Conservation (phyloP, 2,888 invertebrate species). For the Chouioia cunea region DNA sequence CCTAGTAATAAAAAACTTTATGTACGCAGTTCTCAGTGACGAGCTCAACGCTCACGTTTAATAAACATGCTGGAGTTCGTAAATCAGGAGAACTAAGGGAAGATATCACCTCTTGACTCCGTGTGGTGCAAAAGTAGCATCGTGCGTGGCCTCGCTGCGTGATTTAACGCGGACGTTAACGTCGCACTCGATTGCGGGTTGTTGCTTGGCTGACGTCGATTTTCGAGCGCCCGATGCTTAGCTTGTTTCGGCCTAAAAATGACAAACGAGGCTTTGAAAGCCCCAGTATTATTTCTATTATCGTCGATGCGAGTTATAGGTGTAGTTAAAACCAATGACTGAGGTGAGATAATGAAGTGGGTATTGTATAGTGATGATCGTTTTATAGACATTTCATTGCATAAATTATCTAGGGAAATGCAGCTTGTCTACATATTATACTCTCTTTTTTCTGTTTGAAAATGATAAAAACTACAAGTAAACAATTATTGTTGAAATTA, state of each 20-base stretch:
- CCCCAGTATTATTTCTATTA: constrained; percentile 41
- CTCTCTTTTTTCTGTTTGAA: no score
- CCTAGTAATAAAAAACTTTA: not conserved
- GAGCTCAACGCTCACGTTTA: not conserved
- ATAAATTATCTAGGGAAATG: no score
- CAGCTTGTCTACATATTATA: no score
- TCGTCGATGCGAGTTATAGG: not conserved
- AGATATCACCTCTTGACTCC: constrained; percentile 19
- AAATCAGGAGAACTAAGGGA: constrained; percentile 19
- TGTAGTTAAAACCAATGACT: constrained; percentile 12
- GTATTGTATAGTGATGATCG: no score
- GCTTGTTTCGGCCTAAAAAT: constrained; percentile 29
- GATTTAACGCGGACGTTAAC: constrained; percentile 43
- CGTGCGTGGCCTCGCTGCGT: constrained; percentile 11
- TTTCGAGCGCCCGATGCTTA: constrained; percentile 4
- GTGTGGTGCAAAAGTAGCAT: not conserved
- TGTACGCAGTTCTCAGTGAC: constrained; percentile 7
- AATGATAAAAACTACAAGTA: no score
- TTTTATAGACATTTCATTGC: no score
- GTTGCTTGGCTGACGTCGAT: constrained; percentile 22
- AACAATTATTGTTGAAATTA: no score
- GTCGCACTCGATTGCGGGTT: constrained; percentile 24
- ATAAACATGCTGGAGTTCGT: constrained; percentile 20
- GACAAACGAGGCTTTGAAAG: constrained; percentile 41
- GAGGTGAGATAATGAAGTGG: not conserved